phyloP scores from a whole-genome alignment of 2,113 vertebrate species.

The Corvus moneduloides region DNA sequence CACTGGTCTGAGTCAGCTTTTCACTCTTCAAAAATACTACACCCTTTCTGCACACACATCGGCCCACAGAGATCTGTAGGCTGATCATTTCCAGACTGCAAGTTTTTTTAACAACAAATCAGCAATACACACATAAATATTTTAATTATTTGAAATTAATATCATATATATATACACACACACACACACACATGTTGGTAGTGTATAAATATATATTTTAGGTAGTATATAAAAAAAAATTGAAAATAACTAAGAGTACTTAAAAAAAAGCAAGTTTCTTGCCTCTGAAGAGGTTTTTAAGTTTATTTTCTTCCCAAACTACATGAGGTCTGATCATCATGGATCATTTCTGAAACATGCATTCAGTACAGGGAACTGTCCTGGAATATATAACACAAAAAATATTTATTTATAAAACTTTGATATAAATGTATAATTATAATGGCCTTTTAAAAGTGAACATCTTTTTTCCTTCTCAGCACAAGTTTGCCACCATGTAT shows the following conservation, averaged over 20 bases:
- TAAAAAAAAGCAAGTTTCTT: not conserved
- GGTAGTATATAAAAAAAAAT: not conserved
- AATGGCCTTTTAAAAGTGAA: not conserved
- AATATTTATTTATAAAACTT: not conserved
- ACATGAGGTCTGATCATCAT: not conserved
- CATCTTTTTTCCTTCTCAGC: not conserved
- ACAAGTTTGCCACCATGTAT: not conserved
- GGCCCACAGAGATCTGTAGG: not conserved
- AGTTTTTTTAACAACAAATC: not conserved
- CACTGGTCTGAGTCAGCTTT: not conserved
- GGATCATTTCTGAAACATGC: not conserved
- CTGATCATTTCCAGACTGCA: not conserved
- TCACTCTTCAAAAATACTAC: not conserved
- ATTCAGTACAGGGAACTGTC: not conserved
- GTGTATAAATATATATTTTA: not conserved
- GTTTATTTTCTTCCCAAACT: not conserved
- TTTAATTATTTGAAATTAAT: not conserved
- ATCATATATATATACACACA: accelerated
- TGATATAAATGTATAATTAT: not conserved
- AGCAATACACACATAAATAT: not conserved
- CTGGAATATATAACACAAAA: not conserved
- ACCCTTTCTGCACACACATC: not conserved
- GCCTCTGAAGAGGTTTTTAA: not conserved
- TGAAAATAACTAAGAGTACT: not conserved
- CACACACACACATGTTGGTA: accelerated